Base-by-base conservation (phyloP, 2,888 invertebrate species). In the Cerceris ruficornis region DNA sequence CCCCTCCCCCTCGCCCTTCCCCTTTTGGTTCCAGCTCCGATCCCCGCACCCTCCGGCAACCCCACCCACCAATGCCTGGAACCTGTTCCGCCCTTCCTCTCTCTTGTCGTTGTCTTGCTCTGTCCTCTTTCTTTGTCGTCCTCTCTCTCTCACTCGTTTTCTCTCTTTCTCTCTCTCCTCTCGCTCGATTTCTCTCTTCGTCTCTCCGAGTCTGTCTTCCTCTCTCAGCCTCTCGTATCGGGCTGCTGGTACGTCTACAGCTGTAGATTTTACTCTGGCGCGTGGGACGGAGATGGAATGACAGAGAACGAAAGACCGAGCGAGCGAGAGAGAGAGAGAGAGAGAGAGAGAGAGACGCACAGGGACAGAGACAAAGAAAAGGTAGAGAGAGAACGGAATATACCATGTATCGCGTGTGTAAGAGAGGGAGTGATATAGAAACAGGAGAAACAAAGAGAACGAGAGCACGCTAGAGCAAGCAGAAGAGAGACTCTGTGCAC, bases 1-100 rank as follows among this genome's bases (percentile, higher is more conserved):
- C 87, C 87, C 85, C 86, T 86, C 87, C 81, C 80, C 69, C 49
- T 42, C 65, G 17, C 59, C 73, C 59, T 72, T 62, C 69, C 77
- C 58, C 73, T 62, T 67, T 76, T 78, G 77, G 77, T 83, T 81
- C 83, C 79, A 79, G 81, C 83, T 80, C 82, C 79, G 64, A 81
- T 81, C 81, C 82, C 82, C 82, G 82, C 86, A 78, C 82, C 80
- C 87, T 84, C 82, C 87, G 73, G 83, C 82, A 83, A 83, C 88
- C 86, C 89, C 88, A 82, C 88, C 89, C 89, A 85, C 86, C 86
- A 73, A 79, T 83, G 82, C 78, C 87, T 83, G 87, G 88, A 90
- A 90, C 90, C 90, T 90, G 90, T 91, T 91, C 86, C 89, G 88
- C 88, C 89, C 90, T 85, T 86, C 86, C 87, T 81, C 81, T 83